These are phyloP conservation scores for Epinotia nisella DNA, from an alignment of 2,888 invertebrate species.

Conservation along the genomic window DNA sequence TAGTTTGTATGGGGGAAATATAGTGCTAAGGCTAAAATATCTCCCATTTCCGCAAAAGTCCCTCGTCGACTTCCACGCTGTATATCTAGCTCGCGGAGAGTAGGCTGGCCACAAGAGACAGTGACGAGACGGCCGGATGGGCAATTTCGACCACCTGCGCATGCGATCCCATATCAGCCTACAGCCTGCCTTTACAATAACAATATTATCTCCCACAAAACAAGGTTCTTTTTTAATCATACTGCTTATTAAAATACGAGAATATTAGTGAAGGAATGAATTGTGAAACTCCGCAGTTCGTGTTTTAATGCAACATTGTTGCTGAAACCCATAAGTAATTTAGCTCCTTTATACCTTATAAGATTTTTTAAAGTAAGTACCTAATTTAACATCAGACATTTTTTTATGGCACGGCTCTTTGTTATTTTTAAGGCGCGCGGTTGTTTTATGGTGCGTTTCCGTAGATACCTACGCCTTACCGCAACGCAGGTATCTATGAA, in stretches of 20 bases:
- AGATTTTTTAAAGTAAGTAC: too few species aligned
- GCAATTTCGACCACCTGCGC: slow-evolving; percentile 8
- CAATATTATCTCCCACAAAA: not conserved
- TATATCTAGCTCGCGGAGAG: slow-evolving; percentile 14
- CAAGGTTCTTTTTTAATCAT: slow-evolving; percentile 3
- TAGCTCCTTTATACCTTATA: not conserved
- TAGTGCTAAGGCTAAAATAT: too few species aligned
- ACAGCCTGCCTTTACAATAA: not conserved
- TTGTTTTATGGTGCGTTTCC: too few species aligned
- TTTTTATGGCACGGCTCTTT: too few species aligned
- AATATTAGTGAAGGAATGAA: not conserved
- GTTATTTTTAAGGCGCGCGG: too few species aligned
- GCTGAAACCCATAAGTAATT: slow-evolving; percentile 11
- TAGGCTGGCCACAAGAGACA: slow-evolving; percentile 29
- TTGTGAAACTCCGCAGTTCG: slow-evolving; percentile 29
- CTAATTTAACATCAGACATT: too few species aligned
- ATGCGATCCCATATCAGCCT: not conserved
- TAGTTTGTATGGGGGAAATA: too few species aligned
- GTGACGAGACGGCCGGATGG: slow-evolving; percentile 23
- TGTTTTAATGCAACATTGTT: slow-evolving; percentile 39
- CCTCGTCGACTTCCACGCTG: too few species aligned
- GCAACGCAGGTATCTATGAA: too few species aligned
- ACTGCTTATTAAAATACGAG: not conserved
- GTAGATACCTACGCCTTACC: too few species aligned
- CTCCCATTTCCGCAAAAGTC: too few species aligned